These are phyloP conservation scores for Dryomyza anilis DNA, from an alignment of 2,888 invertebrate species.

Conservation along the genomic window DNA sequence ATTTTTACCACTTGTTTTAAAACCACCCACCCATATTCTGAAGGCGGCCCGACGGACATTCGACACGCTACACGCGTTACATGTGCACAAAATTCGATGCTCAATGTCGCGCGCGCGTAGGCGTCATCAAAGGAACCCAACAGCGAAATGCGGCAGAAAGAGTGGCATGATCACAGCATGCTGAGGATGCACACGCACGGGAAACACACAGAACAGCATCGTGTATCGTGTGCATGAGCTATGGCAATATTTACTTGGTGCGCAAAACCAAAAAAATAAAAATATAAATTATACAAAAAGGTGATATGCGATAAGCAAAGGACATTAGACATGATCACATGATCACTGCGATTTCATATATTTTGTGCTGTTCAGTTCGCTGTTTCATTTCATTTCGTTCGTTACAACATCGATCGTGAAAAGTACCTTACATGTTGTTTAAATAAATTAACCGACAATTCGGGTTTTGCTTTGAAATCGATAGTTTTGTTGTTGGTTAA, in stretches of 20 bases:
- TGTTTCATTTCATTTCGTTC: too few species aligned
- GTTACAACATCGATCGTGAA: too few species aligned
- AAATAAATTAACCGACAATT: too few species aligned
- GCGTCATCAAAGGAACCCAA: too few species aligned
- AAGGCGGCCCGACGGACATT: conserved; percentile 1
- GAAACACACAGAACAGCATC: neutral
- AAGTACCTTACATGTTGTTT: too few species aligned
- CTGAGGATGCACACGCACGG: neutral
- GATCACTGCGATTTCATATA: neutral
- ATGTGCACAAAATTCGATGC: too few species aligned
- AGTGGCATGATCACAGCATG: conserved; percentile 16
- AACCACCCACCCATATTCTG: conserved; percentile 17
- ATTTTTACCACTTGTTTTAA: conserved; percentile 16
- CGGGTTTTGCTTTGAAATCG: too few species aligned
- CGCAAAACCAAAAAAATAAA: neutral
- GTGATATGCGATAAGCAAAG: neutral
- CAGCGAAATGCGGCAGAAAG: neutral
- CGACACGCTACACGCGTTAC: neutral
- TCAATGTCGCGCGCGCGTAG: too few species aligned
- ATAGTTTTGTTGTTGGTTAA: too few species aligned
- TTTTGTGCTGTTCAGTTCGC: too few species aligned
- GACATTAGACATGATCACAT: conserved; percentile 1
- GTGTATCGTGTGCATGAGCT: neutral
- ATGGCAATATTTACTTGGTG: neutral
- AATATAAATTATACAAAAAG: neutral